Evolutionary conservation across 2,888 invertebrate species (phyloP).

Genomic region (Drosophila affinis): DNA sequence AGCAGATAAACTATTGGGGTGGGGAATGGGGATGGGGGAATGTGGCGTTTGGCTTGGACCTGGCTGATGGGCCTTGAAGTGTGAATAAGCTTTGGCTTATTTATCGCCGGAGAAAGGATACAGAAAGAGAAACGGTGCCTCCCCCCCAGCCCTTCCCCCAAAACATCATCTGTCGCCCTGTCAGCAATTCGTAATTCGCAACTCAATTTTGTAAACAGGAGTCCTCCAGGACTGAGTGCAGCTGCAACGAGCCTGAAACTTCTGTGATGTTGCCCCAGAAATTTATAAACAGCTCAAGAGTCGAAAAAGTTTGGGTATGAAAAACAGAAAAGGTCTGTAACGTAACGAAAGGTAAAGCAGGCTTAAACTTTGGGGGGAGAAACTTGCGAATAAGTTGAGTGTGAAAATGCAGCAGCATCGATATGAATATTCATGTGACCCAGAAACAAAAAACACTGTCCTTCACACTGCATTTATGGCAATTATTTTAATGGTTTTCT

Average conservation of each 20-base stretch:
- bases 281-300: not conserved
- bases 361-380: not conserved
- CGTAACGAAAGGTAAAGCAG: not conserved
- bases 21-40: not conserved
- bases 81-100: conserved; percentile 46
- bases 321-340: too few relatives aligned
- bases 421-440: conserved; percentile 20
- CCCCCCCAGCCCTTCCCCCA: not conserved
- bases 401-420: conserved; percentile 12
- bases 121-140: too few relatives aligned
- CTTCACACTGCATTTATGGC: not conserved
- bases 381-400: conserved; percentile 19
- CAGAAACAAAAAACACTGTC: not conserved
- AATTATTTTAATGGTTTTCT: not conserved
- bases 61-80: conserved; percentile 9
- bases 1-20: too few relatives aligned
- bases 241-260: not conserved
- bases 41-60: not conserved
- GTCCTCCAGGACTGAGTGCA: not conserved
- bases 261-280: not conserved
- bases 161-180: not conserved
- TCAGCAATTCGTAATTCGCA: not conserved
- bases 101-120: conserved; percentile 15
- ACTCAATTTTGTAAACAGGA: not conserved
- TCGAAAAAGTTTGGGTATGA: not conserved